Base-by-base conservation (phyloP, 2,113 vertebrate genomes). In the Aptenodytes forsteri region DNA sequence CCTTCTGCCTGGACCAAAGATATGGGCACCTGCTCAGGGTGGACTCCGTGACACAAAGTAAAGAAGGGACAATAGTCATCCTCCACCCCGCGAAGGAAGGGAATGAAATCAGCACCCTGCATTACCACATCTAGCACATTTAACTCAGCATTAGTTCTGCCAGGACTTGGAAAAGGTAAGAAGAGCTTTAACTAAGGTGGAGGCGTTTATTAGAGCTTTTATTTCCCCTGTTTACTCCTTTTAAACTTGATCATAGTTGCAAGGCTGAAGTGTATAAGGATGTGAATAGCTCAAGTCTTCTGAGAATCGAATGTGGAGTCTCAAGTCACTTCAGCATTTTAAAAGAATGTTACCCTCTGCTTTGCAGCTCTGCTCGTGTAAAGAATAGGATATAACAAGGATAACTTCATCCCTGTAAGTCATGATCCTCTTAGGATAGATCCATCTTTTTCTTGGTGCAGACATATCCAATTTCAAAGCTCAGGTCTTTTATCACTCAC, bases 381-480 rank as follows among this genome's bases (percentile, higher is more conserved):
- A 87, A 67, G 56, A 83, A 82, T 8, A 93, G n/a, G 12, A 23
- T 79, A 36, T 47, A 90, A 70, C 21, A 87, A 75, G 81, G 29
- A 87, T 83, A 96, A 47, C 70, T 93, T 94, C 83, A 78, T 73
- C 27, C 76, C 47, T 22, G 5, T 59, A 89, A 81, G n/a, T 76
- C 81, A 79, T 65, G 93, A 67, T 87, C 78, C 77, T 91, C 81
- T 95, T 81, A 89, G 23, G 42, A 84, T 21, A 84, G 73, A 89
- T 91, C 38, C 25, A 54, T 83, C 46, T 83, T 80, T 86, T 72
- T 54, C 69, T 70, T 58, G 22, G 71, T 47, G 23, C 20, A 88
- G 62, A 95, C 27, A 29, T 77, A 73, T 10, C 36, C 54, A 52
- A 3, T 77, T 91, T 93, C 65, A 91, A 89, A 94, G 47, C 64